Evolutionary conservation across 2,888 invertebrate genomes (phyloP), one percentile per base, ranked within the genome.

Genomic region (Lepidonotus clava): DNA sequence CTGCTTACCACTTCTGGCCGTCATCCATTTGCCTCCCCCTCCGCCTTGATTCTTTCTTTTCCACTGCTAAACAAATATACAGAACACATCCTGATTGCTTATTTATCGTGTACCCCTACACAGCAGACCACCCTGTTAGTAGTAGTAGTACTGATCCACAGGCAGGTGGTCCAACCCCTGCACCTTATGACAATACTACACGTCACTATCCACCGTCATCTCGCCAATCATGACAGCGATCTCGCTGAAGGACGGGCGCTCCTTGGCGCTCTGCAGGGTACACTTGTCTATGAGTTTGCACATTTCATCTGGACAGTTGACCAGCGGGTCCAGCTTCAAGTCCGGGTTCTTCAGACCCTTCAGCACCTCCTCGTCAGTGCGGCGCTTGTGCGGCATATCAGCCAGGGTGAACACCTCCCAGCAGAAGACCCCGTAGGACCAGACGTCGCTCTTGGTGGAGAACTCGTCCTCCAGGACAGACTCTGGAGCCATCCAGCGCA

Each of bases 391-490:
- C 0, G 97, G 97, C 90, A 97, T 92, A 90, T 96, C 96, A 21
- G 96, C 97, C 92, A 97, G 96, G 90, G 96, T 96, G 93, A 97
- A 96, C 89, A 98, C 96, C 95, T 98, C 98, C 98, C 98, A 98
- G 34, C 97, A 95, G 21, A 98, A 96, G 32, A 97, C 97, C 0
- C 97, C 98, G 93, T 97, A 98, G 90, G 98, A 96, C 95, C 98
- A 98, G 0, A 98, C 97, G 94, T 98, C 98, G 91, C 98, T 98
- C 93, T 98, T 98, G 67, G 97, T 97, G 21, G 98, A 98, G 94
- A 96, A 98, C 89, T 98, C 98, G 87, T 97, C 97, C 91, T 98
- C 98, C 90, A 97, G 95, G 0, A 98, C 96, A 0, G 98, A 98
- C 94, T 99, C 98, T 4, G 94, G 93, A 0, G 98, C 97, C 93